These are phyloP conservation scores for Rachycentron canadum DNA, from an alignment of 2,797 vertebrate species.

Conservation along the genomic window DNA sequence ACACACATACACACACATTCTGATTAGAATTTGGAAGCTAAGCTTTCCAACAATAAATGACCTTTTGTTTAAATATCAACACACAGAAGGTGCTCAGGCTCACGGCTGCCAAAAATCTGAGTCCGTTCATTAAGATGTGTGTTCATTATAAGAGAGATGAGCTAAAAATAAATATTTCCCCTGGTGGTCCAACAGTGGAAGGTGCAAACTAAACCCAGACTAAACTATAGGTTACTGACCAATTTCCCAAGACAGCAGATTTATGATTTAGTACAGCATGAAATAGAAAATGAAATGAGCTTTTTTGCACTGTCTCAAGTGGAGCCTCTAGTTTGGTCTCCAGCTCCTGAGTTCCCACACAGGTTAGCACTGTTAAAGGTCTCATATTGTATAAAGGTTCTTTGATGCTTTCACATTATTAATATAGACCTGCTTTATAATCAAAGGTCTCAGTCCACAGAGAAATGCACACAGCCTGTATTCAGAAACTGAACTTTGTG, in stretches of 20 bases:
- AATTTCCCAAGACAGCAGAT: background rate
- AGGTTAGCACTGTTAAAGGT: no score
- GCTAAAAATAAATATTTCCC: conserved; percentile 36
- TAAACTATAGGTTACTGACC: conserved; percentile 10
- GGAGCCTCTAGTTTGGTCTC: no score
- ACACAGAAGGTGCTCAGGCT: conserved; percentile 73
- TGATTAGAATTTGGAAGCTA: conserved; percentile 65
- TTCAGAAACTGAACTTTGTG: no score
- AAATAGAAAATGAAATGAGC: background rate
- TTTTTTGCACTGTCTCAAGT: no score
- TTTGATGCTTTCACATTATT: no score
- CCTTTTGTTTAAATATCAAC: conserved; percentile 80
- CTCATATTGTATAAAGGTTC: no score
- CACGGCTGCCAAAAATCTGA: conserved; percentile 58
- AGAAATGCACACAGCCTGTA: no score
- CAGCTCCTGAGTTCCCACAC: no score
- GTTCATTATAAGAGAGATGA: conserved; percentile 35
- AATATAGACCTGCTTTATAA: no score
- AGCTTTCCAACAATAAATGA: conserved; percentile 73
- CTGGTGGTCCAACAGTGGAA: background rate
- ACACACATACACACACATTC: conserved; percentile 38
- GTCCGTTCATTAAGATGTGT: conserved; percentile 37
- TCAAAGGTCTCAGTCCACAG: no score
- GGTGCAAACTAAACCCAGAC: conserved; percentile 24
- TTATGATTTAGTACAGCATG: background rate